Evolutionary conservation across 2,797 vertebrate species (phyloP), one percentile per base, ranked within the genome.

Genomic region (Gastrophryne carolinensis): DNA sequence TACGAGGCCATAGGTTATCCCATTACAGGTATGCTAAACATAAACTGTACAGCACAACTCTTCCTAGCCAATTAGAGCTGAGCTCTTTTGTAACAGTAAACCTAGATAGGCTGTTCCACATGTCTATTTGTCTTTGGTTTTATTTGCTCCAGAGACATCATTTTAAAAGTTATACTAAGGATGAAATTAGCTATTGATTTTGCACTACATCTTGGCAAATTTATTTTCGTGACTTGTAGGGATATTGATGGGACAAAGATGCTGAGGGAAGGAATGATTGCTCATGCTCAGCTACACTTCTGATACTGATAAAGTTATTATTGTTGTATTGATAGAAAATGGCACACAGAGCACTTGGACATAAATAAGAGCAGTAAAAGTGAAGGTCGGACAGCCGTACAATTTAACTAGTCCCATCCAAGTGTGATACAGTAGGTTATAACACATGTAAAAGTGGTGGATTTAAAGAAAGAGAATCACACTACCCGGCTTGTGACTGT

Each of bases 181-280:
- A 66, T 72, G 62, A 78, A 78, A 78, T 78, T 66, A 78, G 62
- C 23, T 78, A 78, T 78, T 72, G 75, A 78, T 78, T 78, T 78
- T 78, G 29, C 53, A 78, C 52, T 64, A 58, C 41, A 72, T 58
- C 60, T 61, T 58, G 53, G 24, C 30, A 78, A 72, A 72, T 72
- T 64, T 72, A 66, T 72, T 72, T 78, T 72, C 66, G 49, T 49
- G 54, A 60, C 68, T 41, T 39, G 68, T 61, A 72, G 65, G 72
- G 65, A 72, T 66, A 78, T 72, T 78, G 75, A 78, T 72, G 75
- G 19, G 57, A 29, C 56, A 61, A 60, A 65, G 75, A 66, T 78
- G 68, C 57, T 66, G 68, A 54, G 56, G 39, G 23, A 78, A 41
- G 41, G 68, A 72, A 78, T 78, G 65, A 78, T 78, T 66, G 50